Base-by-base conservation (phyloP, 2,797 vertebrate genomes). In the Urophycis tenuis region DNA sequence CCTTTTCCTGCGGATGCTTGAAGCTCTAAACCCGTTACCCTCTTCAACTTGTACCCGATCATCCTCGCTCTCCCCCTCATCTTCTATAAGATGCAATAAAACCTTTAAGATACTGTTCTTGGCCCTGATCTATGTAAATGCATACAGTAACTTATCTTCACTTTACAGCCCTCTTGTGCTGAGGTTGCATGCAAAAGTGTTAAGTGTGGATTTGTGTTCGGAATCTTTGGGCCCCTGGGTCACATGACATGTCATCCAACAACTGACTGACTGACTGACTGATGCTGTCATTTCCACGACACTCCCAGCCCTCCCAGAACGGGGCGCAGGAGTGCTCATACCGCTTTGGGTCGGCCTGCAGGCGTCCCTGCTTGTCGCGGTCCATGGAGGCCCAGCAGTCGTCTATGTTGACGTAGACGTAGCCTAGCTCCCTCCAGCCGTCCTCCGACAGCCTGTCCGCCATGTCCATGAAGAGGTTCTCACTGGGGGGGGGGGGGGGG, bases 371-470 rank as follows among this genome's bases (percentile, higher is more conserved):
- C 0, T 33, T 1, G 0, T 98, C 94, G 14, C 97, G 92, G 15
- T 93, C 32, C 89, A 84, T 95, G 4, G 91, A 94, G 5, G 95
- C 89, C 97, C 97, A 99, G 90, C 97, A 99, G 88, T 98, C 97
- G 0, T 99, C 97, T 0, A 99, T 96, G 89, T 96, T 98, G 81
- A 99, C 10, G 1, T 97, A 98, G 1, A 88, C 12, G 0, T 99
- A 99, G 83, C 97, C 97, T 33, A 97, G 91, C 64, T 98, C 96
- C 76, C 87, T 94, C 97, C 97, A 99, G 76, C 97, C 97, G 0
- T 98, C 96, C 80, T 95, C 93, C 0, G 89, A 90, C 75, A 99
- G 88, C 15, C 93, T 87, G 86, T 99, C 95, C 0, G 96, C 96
- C 96, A 96, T 98, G 80, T 97, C 96, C 0, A 88, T 90, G 91